A percentile compares a stretch with the other conserved stretches of the same genome.
These are phyloP conservation scores for Drosophila fungiperda DNA, from an alignment of 2,888 invertebrate genomes.

Conservation along the genomic window DNA sequence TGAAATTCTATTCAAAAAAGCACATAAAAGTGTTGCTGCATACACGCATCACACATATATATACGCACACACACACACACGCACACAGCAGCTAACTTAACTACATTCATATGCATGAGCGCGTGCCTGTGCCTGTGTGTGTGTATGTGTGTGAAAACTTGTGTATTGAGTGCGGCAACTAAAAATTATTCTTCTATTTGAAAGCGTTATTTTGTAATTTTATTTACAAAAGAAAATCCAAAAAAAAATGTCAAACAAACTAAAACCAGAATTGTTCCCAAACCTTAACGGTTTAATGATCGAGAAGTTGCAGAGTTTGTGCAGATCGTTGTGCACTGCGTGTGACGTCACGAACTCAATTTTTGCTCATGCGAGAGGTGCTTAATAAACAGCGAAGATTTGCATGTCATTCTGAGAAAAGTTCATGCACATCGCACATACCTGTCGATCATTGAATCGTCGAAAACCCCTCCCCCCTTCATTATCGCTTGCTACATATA, in stretches of 20 bases:
- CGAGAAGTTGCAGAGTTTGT: conserved; percentile 26
- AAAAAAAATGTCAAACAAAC: conserved; percentile 18
- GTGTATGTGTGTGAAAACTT: conserved; percentile 47
- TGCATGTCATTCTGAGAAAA: neutral
- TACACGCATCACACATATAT: conserved; percentile 51
- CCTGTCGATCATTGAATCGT: conserved; percentile 47
- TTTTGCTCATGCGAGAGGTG: conserved; percentile 6
- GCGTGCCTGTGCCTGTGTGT: conserved; percentile 33
- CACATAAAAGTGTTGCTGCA: conserved; percentile 82
- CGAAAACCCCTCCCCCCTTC: neutral
- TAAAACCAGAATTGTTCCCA: conserved; percentile 16
- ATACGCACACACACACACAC: conserved; percentile 20
- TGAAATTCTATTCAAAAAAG: conserved; percentile 49
- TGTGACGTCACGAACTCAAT: conserved; percentile 20
- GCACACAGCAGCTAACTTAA: conserved; percentile 36
- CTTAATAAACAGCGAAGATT: conserved; percentile 2
- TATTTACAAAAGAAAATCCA: conserved; percentile 24
- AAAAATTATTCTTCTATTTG: conserved; percentile 49
- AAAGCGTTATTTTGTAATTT: conserved; percentile 62
- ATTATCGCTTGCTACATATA: conserved; percentile 58
- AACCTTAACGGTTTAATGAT: conserved; percentile 45
- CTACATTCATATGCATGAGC: conserved; percentile 43
- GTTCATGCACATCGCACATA: conserved; percentile 24
- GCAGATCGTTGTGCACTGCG: conserved; percentile 1
- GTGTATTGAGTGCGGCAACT: conserved; percentile 53